phyloP scores from a whole-genome alignment of 2,888 invertebrate genomes.

The Nesidiocoris tenuis region DNA sequence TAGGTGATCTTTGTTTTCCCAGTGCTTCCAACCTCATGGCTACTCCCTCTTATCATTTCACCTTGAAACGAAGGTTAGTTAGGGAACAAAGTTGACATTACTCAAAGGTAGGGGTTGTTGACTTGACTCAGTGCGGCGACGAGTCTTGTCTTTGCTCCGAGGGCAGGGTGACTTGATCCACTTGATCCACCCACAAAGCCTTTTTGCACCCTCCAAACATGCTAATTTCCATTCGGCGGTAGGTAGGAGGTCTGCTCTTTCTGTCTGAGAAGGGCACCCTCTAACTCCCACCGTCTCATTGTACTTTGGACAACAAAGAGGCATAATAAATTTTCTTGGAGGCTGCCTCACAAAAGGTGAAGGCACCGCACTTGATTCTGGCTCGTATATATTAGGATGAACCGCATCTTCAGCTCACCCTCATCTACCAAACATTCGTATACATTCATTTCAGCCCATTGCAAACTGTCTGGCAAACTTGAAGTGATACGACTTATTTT shows the following conservation, averaged over 20 bases:
- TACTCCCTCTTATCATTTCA: too few relatives aligned
- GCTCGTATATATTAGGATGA: conserved; percentile 40
- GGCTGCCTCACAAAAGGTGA: conserved; percentile 12
- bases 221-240: conserved; percentile 37
- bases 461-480: neutral
- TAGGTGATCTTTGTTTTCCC: too few relatives aligned
- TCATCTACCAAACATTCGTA: neutral
- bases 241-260: neutral
- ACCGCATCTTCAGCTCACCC: neutral
- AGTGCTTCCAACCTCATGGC: too few relatives aligned
- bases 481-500: neutral
- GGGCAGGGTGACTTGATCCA: neutral
- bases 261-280: neutral
- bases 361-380: conserved; percentile 27
- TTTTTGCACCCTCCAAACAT: conserved; percentile 28
- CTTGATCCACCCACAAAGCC: neutral
- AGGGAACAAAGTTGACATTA: conserved; percentile 35
- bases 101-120: conserved; percentile 36
- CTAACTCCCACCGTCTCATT: conserved; percentile 27
- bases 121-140: neutral
- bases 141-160: neutral
- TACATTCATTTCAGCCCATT: neutral
- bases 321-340: conserved; percentile 35
- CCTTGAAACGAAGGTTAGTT: conserved; percentile 39
- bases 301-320: conserved; percentile 40